These are phyloP conservation scores for Pelagia noctiluca DNA, from an alignment of 30 jellyfish, hydroid and myxozoan genomes.

Conservation along the genomic window DNA sequence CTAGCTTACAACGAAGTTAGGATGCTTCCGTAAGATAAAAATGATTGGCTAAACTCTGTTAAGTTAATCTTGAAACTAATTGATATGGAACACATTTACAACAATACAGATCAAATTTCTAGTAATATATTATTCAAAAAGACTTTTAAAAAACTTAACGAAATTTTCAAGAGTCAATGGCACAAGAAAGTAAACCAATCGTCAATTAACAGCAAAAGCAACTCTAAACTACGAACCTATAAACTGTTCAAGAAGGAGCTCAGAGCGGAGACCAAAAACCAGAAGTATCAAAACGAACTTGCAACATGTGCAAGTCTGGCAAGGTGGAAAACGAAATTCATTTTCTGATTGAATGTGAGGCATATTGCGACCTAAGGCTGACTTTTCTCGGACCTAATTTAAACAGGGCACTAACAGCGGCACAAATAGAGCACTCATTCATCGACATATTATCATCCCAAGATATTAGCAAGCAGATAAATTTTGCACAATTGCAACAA, in stretches of 20 bases:
- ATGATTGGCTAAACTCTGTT: neutral
- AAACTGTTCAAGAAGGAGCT: too few species aligned
- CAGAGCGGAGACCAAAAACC: too few species aligned
- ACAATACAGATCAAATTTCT: too few species aligned
- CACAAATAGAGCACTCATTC: neutral
- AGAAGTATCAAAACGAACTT: neutral
- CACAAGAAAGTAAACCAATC: too few species aligned
- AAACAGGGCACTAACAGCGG: conserved; percentile 5
- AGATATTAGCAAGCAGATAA: conserved; percentile 31
- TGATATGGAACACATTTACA: neutral
- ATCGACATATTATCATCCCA: conserved; percentile 23
- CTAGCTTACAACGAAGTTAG: neutral
- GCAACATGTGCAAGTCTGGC: neutral
- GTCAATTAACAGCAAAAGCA: too few species aligned
- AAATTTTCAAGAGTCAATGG: too few species aligned
- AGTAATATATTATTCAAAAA: too few species aligned
- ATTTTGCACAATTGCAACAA: conserved; percentile 22
- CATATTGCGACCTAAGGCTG: too few species aligned
- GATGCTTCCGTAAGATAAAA: conserved; percentile 19
- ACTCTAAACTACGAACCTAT: too few species aligned
- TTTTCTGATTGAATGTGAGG: conserved; percentile 14
- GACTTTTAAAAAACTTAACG: too few species aligned
- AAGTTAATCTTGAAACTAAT: conserved; percentile 15
- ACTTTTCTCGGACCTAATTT: conserved; percentile 9
- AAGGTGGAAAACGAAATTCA: neutral